A percentile compares a stretch with the other conserved stretches of the same genome.
Evolutionary conservation across 1,140 invertebrate species (phyloP).

Genomic region (Chironomus tepperi): DNA sequence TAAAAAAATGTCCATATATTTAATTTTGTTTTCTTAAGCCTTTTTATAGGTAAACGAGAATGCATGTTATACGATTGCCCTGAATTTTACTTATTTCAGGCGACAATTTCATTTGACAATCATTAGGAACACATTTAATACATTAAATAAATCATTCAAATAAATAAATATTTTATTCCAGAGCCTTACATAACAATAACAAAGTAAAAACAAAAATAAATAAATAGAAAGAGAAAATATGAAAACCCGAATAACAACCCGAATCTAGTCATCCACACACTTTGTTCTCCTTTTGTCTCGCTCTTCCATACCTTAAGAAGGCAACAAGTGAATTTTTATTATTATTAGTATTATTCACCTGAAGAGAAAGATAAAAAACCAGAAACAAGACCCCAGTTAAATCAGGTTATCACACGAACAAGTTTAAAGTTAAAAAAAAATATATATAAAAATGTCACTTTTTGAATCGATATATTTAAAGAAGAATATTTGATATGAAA

Average conservation of each 20-base stretch:
- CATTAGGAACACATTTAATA: neutral
- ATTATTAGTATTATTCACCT: neutral
- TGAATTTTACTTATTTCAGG: slow-evolving; percentile 1
- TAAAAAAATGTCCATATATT: neutral
- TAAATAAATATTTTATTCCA: neutral
- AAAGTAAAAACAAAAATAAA: neutral
- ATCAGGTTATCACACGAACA: slow-evolving; percentile 16
- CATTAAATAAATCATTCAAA: neutral
- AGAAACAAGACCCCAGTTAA: neutral
- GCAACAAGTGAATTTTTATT: slow-evolving; percentile 21
- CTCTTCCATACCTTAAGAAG: neutral
- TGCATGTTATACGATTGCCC: neutral
- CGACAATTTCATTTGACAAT: slow-evolving; percentile 20
- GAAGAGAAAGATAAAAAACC: neutral
- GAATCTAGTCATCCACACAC: slow-evolving; percentile 17
- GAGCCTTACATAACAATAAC: neutral
- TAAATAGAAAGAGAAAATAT: too few species aligned
- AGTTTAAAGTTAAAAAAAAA: neutral
- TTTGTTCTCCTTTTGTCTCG: neutral
- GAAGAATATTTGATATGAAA: too few species aligned
- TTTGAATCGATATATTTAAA: too few species aligned
- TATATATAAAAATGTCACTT: too few species aligned
- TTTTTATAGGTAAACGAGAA: neutral
- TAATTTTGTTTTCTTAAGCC: too few species aligned
- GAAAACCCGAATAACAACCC: neutral